Base-by-base conservation (phyloP, 2,888 invertebrate species). In the Magallana nippona region DNA sequence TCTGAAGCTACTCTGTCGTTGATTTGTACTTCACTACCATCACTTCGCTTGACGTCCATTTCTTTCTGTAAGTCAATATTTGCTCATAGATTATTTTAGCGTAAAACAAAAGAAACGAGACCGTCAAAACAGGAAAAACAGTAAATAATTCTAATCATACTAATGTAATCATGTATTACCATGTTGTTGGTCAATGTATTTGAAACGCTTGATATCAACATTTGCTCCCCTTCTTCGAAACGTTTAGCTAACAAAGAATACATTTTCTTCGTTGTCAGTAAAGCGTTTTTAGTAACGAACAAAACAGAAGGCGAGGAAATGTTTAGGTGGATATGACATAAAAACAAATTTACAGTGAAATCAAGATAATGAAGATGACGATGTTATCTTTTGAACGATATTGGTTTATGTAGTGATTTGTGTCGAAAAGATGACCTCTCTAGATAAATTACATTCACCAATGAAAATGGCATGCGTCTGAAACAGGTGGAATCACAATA, bases 1-100 rank as follows among this genome's bases (percentile, higher is more conserved):
- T 95, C 95, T 91, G 94, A 95, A 84, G 94, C 93, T 79, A 95
- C 92, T 87, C 95, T 93, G 86, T 94, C 94, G 78, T 95, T 95
- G 86, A 95, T 91, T 55, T 86, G 80, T 8, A 92, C 82, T 27
- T 82, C 82, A 82, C 89, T 89, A 32, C 91, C 91, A 89, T 92
- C 91, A 32, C 78, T 63, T 63, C 90, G 86, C 32, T 81, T 60
- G 62, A 90, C 44, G n/a, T 86, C 88, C 79, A 79, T 79, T 13
- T 19, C 57, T 79, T 78, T 55, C 56, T 55, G 44, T 78, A 17
- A 78, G 32, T n/a, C 27, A 27, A 78, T 32, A 44, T 44, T 44
- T 44, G 44, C 44, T 44, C 8, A 44, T 44, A 44, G 5, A 44
- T 44, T 3, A 44, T 44, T 44, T 44, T 44, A 44, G 10, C 44